A percentile compares a stretch with the other conserved stretches of the same genome.
Evolutionary conservation across 2,113 vertebrate genomes (phyloP).

Genomic region (Fregetta grallaria): DNA sequence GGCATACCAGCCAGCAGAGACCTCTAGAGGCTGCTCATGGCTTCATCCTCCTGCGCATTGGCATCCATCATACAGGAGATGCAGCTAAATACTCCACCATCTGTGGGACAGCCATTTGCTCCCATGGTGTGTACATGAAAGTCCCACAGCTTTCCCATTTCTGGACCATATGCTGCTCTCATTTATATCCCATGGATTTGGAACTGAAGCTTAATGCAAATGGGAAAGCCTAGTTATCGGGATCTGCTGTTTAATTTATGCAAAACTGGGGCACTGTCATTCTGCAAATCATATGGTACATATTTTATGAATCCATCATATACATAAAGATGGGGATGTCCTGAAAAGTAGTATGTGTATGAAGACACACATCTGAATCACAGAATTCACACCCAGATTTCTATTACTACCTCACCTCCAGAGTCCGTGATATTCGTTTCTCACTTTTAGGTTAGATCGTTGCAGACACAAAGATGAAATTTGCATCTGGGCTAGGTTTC

Average conservation of each 20-base stretch:
- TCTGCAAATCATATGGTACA: conserved; percentile 19
- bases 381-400: neutral
- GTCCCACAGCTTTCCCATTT: conserved; percentile 57
- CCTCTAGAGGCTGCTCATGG: conserved; percentile 34
- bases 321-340: neutral
- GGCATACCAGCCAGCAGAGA: conserved; percentile 2
- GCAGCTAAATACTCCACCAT: conserved; percentile 24
- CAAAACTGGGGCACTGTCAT: conserved; percentile 3
- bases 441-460: neutral
- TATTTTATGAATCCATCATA: neutral
- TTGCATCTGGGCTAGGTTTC: neutral
- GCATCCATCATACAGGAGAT: conserved; percentile 23
- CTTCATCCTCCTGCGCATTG: neutral
- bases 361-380: neutral
- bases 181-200: conserved; percentile 61
- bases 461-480: neutral
- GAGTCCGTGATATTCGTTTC: rapidly evolving
- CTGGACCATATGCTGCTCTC: conserved; percentile 59
- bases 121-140: conserved; percentile 51
- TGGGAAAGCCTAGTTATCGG: conserved; percentile 3
- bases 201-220: conserved; percentile 48
- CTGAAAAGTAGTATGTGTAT: neutral
- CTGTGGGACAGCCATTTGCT: conserved; percentile 64
- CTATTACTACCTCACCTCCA: neutral
- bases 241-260: conserved; percentile 47